Conservation (phyloP, 2,888 invertebrate genomes). For the Theretra japonica region DNA sequence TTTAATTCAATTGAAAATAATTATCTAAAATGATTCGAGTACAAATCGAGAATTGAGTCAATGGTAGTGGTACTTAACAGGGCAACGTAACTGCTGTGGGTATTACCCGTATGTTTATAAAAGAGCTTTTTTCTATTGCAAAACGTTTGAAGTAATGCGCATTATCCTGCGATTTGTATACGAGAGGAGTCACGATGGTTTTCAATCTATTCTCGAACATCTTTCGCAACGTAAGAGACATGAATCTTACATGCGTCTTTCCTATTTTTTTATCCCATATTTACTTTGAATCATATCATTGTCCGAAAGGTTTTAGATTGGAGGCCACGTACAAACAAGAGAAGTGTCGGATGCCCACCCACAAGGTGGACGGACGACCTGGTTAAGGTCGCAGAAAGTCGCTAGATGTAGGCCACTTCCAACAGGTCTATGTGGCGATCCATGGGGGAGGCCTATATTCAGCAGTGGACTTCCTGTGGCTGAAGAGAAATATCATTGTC, state of each 20-base stretch:
- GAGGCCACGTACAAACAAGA: too few relatives aligned
- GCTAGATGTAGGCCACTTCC: too few relatives aligned
- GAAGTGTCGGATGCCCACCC: too few relatives aligned
- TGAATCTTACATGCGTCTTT: not conserved
- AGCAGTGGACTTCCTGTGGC: too few relatives aligned
- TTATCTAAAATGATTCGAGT: not conserved
- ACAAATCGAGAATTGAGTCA: not conserved
- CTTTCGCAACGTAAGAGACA: conserved; percentile 4
- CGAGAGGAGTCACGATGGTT: not conserved
- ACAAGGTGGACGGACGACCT: too few relatives aligned
- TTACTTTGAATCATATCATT: too few relatives aligned
- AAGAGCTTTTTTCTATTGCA: conserved; percentile 25
- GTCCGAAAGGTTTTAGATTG: too few relatives aligned
- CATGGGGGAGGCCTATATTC: too few relatives aligned
- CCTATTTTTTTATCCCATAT: too few relatives aligned
- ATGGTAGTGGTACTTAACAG: conserved; percentile 3
- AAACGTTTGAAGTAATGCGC: conserved; percentile 15
- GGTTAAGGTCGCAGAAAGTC: too few relatives aligned
- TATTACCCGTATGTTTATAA: conserved; percentile 12
- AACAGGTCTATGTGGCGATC: too few relatives aligned
- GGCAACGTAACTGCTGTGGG: conserved; percentile 23
- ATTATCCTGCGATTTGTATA: conserved; percentile 4
- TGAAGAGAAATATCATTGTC: too few relatives aligned
- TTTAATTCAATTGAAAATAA: not conserved
- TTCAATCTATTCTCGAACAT: not conserved